Conservation (phyloP, 2,113 vertebrate genomes). For the Tangachromis dhanisi region DNA sequence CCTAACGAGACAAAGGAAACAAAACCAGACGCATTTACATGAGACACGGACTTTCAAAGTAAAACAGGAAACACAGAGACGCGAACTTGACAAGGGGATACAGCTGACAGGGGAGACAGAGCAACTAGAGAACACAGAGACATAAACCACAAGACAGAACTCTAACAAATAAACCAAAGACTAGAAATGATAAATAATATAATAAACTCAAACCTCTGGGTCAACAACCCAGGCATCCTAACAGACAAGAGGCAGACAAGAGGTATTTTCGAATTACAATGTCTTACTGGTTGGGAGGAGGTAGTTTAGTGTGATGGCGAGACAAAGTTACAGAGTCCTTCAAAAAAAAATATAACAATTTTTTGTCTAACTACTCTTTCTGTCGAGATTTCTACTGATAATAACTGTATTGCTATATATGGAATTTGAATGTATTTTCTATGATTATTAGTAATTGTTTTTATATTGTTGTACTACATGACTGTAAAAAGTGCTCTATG, state of each 20-base stretch:
- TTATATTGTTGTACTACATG: background rate
- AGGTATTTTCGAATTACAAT: rapidly evolving
- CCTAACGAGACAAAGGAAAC: background rate
- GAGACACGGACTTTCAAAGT: background rate
- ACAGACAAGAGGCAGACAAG: background rate
- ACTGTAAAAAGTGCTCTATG: background rate
- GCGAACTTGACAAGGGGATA: background rate
- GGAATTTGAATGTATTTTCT: rapidly evolving
- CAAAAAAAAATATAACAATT: background rate
- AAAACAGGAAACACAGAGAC: background rate
- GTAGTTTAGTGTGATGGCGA: background rate
- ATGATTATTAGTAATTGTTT: background rate
- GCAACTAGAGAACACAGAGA: background rate
- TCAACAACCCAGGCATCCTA: background rate
- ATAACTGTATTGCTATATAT: background rate
- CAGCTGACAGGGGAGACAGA: background rate
- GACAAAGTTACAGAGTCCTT: background rate
- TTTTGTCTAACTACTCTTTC: background rate
- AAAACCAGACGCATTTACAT: background rate
- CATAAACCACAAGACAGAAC: background rate
- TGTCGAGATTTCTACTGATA: background rate
- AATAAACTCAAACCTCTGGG: background rate
- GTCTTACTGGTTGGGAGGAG: background rate
- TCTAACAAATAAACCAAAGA: background rate
- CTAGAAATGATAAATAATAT: background rate